Conservation (phyloP, 2,888 invertebrate genomes). For the Synanthedon myopaeformis region DNA sequence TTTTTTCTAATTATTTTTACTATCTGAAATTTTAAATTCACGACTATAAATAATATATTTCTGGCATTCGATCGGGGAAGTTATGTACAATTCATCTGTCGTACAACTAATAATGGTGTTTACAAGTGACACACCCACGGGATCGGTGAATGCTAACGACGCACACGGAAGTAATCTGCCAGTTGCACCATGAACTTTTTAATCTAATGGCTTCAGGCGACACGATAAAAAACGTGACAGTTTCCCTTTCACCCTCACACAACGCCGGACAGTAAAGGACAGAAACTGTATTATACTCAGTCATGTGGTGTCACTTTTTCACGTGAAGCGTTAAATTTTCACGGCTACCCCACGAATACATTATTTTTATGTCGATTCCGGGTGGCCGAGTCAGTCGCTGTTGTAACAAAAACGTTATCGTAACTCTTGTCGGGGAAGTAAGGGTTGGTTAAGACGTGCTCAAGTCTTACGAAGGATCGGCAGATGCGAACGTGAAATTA, state of each 20-base stretch:
- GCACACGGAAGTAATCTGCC: constrained; percentile 37
- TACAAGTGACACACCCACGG: constrained; percentile 18
- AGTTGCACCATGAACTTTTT: constrained; percentile 57
- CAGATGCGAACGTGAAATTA: constrained; percentile 29
- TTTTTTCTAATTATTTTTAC: too few species aligned
- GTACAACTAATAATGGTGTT: constrained; percentile 27
- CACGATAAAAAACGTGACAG: constrained; percentile 23
- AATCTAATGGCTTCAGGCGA: constrained; percentile 45
- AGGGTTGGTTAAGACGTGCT: constrained; percentile 44
- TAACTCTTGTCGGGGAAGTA: constrained; percentile 48
- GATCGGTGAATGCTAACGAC: constrained; percentile 5
- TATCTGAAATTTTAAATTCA: too few species aligned
- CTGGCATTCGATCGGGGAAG: too few species aligned
- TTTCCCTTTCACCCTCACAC: constrained; percentile 23
- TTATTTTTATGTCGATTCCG: constrained; percentile 63
- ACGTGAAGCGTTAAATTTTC: constrained; percentile 53
- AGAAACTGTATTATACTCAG: constrained; percentile 25
- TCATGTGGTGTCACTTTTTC: constrained; percentile 57
- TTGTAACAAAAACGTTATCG: constrained; percentile 49
- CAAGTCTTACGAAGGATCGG: constrained; percentile 27
- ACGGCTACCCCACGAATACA: constrained; percentile 61
- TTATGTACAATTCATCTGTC: constrained; percentile 6
- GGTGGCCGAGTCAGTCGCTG: constrained; percentile 47
- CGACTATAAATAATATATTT: too few species aligned
- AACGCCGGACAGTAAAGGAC: constrained; percentile 29